Percentiles rank a stretch among this genome's conserved stretches.
Evolutionary conservation across 2,113 vertebrate genomes (phyloP).

Genomic region (Dipodomys spectabilis): DNA sequence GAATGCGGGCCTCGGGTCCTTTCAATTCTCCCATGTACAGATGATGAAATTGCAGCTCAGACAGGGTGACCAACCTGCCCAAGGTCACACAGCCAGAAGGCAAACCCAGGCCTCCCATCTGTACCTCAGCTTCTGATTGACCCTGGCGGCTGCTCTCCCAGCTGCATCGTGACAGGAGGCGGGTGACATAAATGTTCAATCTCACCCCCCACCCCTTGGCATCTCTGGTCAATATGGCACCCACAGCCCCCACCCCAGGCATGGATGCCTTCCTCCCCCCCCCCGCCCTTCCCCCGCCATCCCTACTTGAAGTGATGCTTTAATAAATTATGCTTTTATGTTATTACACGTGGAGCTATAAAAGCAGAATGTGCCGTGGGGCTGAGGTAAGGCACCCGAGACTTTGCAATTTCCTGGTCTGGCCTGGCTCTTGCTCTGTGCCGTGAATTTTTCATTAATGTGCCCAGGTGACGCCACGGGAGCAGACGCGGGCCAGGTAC

Average conservation of each 20-base stretch:
- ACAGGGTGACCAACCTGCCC: conserved; percentile 4
- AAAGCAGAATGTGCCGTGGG: conserved; percentile 70
- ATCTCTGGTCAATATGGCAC: conserved; percentile 36
- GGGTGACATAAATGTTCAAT: rapidly evolving
- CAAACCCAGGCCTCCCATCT: background rate
- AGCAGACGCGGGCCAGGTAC: conserved; percentile 72
- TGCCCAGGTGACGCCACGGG: conserved; percentile 73
- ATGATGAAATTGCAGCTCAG: conserved; percentile 14
- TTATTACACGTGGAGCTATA: conserved; percentile 84
- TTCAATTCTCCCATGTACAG: background rate
- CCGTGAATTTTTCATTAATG: conserved; percentile 77
- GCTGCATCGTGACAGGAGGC: background rate
- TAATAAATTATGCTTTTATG: conserved; percentile 83
- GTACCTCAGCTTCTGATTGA: background rate
- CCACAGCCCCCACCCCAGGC: background rate
- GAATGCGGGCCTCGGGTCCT: background rate
- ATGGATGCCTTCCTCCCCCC: background rate
- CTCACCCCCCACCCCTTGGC: conserved; percentile 10
- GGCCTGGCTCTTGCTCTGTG: conserved; percentile 61
- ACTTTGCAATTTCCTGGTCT: conserved; percentile 84
- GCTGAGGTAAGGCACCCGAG: conserved; percentile 77
- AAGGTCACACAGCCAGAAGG: conserved; percentile 26
- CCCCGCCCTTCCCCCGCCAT: conserved; percentile 54
- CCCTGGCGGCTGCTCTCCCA: background rate
- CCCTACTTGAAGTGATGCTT: conserved; percentile 80